phyloP scores from a whole-genome alignment of 2,888 invertebrate genomes.

The Platycheirus albimanus region DNA sequence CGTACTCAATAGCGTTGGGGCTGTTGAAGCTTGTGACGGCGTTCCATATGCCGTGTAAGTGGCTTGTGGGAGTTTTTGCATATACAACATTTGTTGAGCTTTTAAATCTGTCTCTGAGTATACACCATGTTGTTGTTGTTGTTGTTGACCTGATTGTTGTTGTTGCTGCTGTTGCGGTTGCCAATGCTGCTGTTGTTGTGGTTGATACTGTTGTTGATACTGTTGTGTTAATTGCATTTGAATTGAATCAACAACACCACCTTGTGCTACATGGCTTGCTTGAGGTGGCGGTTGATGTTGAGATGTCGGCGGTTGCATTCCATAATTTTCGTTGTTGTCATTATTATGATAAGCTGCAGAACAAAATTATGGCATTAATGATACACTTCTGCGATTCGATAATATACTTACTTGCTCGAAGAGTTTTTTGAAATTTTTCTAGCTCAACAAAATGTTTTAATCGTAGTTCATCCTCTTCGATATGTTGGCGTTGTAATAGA shows the following conservation, averaged over 20 bases:
- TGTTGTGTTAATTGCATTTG: slow-evolving; percentile 66
- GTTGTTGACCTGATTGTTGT: too few relatives aligned
- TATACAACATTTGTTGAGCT: slow-evolving; percentile 44
- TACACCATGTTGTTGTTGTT: slow-evolving; percentile 10
- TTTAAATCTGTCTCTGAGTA: slow-evolving; percentile 39
- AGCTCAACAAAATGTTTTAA: slow-evolving; percentile 82
- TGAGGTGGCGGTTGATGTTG: slow-evolving; percentile 44
- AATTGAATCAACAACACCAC: slow-evolving; percentile 38
- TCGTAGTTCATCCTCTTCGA: slow-evolving; percentile 82
- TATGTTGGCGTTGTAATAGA: slow-evolving; percentile 81
- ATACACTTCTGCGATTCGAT: too few relatives aligned
- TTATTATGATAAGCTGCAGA: slow-evolving; percentile 55
- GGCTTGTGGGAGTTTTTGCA: slow-evolving; percentile 36
- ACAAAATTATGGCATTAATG: too few relatives aligned
- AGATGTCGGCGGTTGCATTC: slow-evolving; percentile 45
- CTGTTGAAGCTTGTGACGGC: slow-evolving; percentile 22
- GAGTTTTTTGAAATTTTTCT: slow-evolving; percentile 82
- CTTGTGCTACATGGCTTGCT: slow-evolving; percentile 18
- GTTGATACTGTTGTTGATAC: slow-evolving; percentile 64
- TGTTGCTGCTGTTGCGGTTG: slow-evolving; percentile 28
- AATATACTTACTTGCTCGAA: slow-evolving; percentile 79
- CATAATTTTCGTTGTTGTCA: slow-evolving; percentile 40
- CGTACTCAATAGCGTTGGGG: slow-evolving; percentile 36
- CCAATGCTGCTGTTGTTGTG: slow-evolving; percentile 33
- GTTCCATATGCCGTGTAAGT: slow-evolving; percentile 16